A percentile compares a stretch with the other conserved stretches of the same genome.
These are phyloP conservation scores for Echinops telfairi DNA, from an alignment of 2,113 vertebrate genomes.

Conservation along the genomic window DNA sequence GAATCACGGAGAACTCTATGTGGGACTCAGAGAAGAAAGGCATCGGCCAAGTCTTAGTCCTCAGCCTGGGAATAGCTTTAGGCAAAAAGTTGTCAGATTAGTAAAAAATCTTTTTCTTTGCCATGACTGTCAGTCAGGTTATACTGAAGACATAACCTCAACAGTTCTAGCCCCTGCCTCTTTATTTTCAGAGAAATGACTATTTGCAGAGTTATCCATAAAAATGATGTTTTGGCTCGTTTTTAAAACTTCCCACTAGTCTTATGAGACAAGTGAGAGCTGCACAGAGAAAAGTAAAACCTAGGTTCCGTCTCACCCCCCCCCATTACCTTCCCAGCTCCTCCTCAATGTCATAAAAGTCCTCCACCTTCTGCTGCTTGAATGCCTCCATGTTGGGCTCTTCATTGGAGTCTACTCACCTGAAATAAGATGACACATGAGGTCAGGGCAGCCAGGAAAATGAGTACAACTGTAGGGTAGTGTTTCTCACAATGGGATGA, in stretches of 20 bases:
- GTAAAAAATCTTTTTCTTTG: background rate
- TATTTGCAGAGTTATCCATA: background rate
- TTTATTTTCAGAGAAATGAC: constrained; percentile 23
- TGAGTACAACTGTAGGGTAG: background rate
- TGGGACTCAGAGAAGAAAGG: constrained; percentile 34
- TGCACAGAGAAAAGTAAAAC: background rate
- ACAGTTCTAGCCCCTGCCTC: background rate
- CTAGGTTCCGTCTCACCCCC: background rate
- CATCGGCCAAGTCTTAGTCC: background rate
- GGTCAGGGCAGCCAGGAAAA: background rate
- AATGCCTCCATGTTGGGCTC: constrained; percentile 94
- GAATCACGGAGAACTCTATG: constrained; percentile 44
- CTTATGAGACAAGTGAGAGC: background rate
- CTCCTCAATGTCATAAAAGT: constrained; percentile 94
- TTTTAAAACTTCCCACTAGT: constrained; percentile 28
- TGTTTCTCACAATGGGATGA: too few species aligned
- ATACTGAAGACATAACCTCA: background rate
- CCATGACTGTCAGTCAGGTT: background rate
- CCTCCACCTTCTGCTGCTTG: constrained; percentile 96
- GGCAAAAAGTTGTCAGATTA: background rate
- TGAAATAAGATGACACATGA: constrained; percentile 70
- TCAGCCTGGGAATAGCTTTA: constrained; percentile 1
- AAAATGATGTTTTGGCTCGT: background rate
- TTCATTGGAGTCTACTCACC: constrained; percentile 88
- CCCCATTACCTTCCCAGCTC: constrained; percentile 93